Conservation (phyloP, 2,113 vertebrate species). For the Macquaria australasica region DNA sequence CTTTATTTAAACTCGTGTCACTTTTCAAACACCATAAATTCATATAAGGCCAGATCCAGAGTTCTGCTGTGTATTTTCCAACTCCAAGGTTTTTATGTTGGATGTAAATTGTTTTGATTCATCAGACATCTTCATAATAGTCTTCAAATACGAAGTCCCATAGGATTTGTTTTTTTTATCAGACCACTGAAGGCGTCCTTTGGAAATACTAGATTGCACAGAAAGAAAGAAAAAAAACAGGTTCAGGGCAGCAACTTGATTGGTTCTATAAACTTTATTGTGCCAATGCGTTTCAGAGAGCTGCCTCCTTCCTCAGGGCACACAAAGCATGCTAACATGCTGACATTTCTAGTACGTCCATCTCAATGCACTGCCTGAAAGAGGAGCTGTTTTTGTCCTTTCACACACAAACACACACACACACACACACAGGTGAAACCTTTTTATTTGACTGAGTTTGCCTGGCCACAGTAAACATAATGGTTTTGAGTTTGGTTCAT, state of each 20-base stretch:
- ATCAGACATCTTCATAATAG: not conserved
- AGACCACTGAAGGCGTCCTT: not conserved
- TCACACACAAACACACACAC: not conserved
- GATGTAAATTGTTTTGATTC: not conserved
- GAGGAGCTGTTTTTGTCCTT: not conserved
- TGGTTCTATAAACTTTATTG: conserved; percentile 40
- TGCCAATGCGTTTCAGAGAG: conserved; percentile 10
- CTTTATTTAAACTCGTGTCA: not conserved
- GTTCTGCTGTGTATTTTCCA: not conserved
- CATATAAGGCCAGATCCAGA: no score
- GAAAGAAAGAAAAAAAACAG: not conserved
- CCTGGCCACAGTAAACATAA: not conserved
- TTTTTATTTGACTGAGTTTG: not conserved
- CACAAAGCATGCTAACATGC: not conserved
- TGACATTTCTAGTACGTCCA: not conserved
- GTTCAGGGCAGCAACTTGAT: not conserved
- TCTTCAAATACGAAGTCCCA: not conserved
- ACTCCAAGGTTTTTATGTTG: not conserved
- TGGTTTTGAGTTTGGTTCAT: not conserved
- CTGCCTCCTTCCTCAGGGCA: not conserved
- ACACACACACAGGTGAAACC: not conserved
- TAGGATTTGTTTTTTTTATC: not conserved
- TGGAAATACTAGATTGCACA: not conserved
- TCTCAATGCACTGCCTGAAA: not conserved
- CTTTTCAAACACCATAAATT: not conserved